phyloP scores from a whole-genome alignment of 2,888 invertebrate species.

The Dynastes hyllus region DNA sequence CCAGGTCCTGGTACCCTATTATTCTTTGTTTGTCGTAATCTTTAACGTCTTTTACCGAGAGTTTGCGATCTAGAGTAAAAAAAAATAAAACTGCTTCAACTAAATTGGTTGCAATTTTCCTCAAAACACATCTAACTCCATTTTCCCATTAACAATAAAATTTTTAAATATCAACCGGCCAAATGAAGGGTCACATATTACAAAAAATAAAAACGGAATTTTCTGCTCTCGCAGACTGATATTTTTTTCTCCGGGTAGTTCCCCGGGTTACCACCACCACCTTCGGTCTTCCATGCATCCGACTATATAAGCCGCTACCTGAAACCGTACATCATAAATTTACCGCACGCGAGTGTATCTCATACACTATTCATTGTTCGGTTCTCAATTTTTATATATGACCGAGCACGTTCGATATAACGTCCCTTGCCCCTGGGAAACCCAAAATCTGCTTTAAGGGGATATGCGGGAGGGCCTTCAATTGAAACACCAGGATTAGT shows the following conservation, averaged over 20 bases:
- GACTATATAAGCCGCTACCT: slow-evolving; percentile 3
- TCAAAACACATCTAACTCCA: background rate
- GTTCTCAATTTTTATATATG: slow-evolving; percentile 41
- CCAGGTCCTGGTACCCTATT: too few relatives aligned
- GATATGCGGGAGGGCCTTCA: slow-evolving; percentile 26
- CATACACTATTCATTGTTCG: slow-evolving; percentile 43
- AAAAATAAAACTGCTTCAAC: background rate
- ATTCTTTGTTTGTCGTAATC: too few relatives aligned
- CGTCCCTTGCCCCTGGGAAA: slow-evolving; percentile 9
- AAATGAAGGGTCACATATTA: background rate
- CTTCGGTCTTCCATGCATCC: background rate
- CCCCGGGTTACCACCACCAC: background rate
- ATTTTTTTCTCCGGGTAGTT: background rate
- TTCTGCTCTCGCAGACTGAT: background rate
- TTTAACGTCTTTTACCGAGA: too few relatives aligned
- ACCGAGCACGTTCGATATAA: slow-evolving; percentile 34
- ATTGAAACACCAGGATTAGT: too few relatives aligned
- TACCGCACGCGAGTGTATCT: slow-evolving; percentile 33
- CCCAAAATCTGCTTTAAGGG: slow-evolving; percentile 3
- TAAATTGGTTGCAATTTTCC: background rate
- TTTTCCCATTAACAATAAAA: background rate
- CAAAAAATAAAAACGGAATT: slow-evolving; percentile 5
- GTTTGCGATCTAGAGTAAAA: too few relatives aligned
- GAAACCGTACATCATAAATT: slow-evolving; percentile 36
- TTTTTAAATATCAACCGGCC: background rate